Conservation (phyloP, 2,113 vertebrate genomes). For the Marcusenius ussheri region DNA sequence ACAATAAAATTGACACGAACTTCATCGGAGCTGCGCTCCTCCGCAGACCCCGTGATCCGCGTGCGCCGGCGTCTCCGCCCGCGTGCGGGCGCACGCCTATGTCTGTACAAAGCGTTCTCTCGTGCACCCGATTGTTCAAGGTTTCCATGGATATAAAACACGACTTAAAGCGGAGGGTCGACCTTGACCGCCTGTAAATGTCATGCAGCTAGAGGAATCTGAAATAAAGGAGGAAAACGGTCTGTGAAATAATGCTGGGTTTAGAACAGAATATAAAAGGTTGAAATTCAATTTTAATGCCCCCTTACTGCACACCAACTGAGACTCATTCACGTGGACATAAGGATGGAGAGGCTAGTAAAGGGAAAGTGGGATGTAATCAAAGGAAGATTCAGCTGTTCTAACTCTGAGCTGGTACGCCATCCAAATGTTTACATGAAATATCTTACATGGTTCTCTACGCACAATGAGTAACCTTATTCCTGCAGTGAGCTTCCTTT, state of each 20-base stretch:
- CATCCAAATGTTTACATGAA: neutral
- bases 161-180: neutral
- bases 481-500: neutral
- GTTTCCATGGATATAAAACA: conserved; percentile 22
- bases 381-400: neutral
- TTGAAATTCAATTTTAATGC: neutral
- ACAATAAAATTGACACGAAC: neutral
- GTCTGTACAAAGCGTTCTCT: neutral
- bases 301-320: neutral
- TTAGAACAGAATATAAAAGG: neutral
- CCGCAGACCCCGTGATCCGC: neutral
- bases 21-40: neutral
- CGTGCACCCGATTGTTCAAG: neutral
- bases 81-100: neutral
- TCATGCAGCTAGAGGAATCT: conserved; percentile 17
- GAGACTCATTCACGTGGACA: neutral
- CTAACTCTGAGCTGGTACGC: neutral
- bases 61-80: neutral
- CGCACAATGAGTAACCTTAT: neutral
- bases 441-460: neutral
- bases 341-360: neutral
- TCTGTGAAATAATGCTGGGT: neutral
- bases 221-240: neutral
- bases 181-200: neutral
- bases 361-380: neutral